Evolutionary conservation across 2,113 vertebrate species (phyloP).

Genomic region (Antennarius striatus): DNA sequence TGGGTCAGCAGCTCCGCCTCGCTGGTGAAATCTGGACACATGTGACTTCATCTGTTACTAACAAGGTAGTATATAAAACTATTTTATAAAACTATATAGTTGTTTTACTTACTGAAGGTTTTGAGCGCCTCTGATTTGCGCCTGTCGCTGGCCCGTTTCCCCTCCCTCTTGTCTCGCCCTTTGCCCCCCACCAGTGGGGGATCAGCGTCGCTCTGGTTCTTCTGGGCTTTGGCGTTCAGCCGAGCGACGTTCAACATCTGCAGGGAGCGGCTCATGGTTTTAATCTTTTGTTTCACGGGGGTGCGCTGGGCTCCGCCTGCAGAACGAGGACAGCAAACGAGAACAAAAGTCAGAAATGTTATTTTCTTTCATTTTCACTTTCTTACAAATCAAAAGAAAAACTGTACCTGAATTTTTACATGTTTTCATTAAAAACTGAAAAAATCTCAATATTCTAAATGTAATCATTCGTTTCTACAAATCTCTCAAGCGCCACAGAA

Average conservation of each 20-base stretch:
- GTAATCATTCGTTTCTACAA: background rate
- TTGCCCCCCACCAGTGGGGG: slow-evolving; percentile 63
- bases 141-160: slow-evolving; percentile 76
- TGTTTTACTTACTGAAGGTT: slow-evolving; percentile 57
- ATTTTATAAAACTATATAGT: background rate
- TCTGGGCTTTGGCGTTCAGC: slow-evolving; percentile 93
- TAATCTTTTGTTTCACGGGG: slow-evolving; percentile 97
- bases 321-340: slow-evolving; percentile 1
- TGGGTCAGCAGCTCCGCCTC: slow-evolving; percentile 85
- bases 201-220: slow-evolving; percentile 79
- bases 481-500: background rate
- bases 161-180: slow-evolving; percentile 63
- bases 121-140: slow-evolving; percentile 52
- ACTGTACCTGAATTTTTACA: no score
- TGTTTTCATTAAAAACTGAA: no score
- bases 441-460: no score
- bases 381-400: no score
- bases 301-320: slow-evolving; percentile 88
- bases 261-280: slow-evolving; percentile 93
- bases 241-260: slow-evolving; percentile 96
- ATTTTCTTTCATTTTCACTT: no score
- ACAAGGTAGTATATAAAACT: background rate
- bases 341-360: no score
- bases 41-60: background rate
- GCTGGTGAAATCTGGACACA: slow-evolving; percentile 81